phyloP scores from a whole-genome alignment of 2,888 invertebrate species.

The Slavum lentiscoides region DNA sequence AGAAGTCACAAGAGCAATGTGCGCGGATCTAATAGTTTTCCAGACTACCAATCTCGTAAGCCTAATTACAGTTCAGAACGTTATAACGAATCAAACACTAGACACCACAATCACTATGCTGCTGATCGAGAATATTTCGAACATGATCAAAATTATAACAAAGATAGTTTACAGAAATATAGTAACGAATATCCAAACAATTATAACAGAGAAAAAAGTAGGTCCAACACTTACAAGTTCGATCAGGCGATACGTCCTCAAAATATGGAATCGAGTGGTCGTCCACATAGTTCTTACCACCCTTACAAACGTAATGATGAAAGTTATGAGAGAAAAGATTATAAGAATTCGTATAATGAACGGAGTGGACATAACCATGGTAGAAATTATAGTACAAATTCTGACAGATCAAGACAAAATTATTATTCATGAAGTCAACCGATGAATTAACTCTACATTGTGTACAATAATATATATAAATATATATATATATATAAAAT shows the following conservation, averaged over 20 bases:
- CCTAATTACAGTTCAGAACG: not conserved
- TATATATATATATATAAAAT: no score
- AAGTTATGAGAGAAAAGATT: constrained; percentile 3
- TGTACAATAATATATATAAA: no score
- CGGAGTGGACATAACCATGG: not conserved
- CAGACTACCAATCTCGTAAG: not conserved
- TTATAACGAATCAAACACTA: constrained; percentile 2
- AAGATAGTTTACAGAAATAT: constrained; percentile 14
- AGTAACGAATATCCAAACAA: constrained; percentile 19
- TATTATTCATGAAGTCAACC: not conserved
- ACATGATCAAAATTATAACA: constrained; percentile 6
- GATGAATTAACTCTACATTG: no score
- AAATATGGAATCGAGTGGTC: constrained; percentile 5
- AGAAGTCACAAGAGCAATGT: not conserved
- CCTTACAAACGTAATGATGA: constrained; percentile 28
- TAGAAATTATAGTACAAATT: constrained; percentile 1
- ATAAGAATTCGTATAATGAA: constrained; percentile 1
- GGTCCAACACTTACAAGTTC: not conserved
- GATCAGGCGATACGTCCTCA: not conserved
- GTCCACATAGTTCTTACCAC: not conserved
- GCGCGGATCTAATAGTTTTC: not conserved
- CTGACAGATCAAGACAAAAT: constrained; percentile 2
- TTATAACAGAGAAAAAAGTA: constrained; percentile 9
- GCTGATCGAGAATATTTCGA: constrained; percentile 9
- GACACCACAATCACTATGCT: not conserved